Base-by-base conservation (phyloP, 2,113 vertebrate species). In the Zosterops pallidus region DNA sequence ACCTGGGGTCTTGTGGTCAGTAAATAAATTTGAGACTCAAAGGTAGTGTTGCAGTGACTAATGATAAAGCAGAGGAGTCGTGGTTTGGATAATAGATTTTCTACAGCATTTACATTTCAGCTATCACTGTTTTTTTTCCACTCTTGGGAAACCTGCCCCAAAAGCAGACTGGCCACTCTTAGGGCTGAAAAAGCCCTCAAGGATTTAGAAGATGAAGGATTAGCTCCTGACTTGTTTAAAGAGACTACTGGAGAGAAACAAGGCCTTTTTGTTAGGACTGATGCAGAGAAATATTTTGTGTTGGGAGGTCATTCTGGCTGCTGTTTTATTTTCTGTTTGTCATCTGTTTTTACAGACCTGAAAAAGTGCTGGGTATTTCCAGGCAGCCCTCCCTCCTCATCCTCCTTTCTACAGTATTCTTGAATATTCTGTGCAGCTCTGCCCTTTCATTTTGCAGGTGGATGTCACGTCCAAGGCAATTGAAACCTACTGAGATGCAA, bases 121-220 rank as follows among this genome's bases (percentile, higher is more conserved):
- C 49, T 89, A 22, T 17, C 1, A 1, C 25, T 65, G 12, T 0
- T 0, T 52, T 52, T 55, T 57, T 92, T 28, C 39, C 1, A 7
- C 31, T 47, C 20, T 59, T 69, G 35, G n/a, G 41, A 78, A 83
- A 50, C 29, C 21, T 57, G 18, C 8, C 31, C 29, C 63, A 55
- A 76, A 56, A 83, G 12, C 23, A 83, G 17, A 24, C 18, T 23
- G 19, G n/a, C 24, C 5, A 12, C 9, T 74, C 35, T 26, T 19
- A 50, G 15, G 22, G 12, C 26, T 74, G 35, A 68, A 55, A 89
- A 77, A 19, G 9, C 5, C 25, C 9, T 6, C 37, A 39, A 2
- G 22, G 18, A 41, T 68, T 82, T 41, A 50, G 57, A 75, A 84
- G 20, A 19, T 39, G 17, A 60, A 74, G 8, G n/a, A 68, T 17